Evolutionary conservation across 2,797 vertebrate species (phyloP).

Genomic region (Rhinatrema bivittatum): DNA sequence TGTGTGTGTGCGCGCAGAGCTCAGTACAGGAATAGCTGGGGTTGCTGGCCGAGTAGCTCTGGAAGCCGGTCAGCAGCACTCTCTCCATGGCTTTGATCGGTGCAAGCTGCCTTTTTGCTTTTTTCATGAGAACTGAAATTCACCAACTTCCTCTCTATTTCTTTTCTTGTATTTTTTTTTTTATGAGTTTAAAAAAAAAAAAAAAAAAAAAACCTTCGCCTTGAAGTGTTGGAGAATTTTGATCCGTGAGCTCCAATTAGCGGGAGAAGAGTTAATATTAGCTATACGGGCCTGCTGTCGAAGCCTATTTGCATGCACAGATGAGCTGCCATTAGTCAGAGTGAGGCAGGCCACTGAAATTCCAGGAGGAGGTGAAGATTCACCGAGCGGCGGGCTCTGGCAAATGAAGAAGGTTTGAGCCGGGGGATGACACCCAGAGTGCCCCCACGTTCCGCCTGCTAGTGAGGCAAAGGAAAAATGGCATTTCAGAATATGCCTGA

Average conservation of each 20-base stretch:
- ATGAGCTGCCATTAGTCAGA: neutral
- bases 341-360: neutral
- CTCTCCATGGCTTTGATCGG: no score
- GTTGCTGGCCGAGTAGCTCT: no score
- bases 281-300: neutral
- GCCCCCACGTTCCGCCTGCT: conserved; percentile 1
- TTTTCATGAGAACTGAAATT: no score
- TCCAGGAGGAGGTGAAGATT: neutral
- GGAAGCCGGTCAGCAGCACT: no score
- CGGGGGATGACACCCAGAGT: neutral
- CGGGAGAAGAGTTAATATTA: neutral
- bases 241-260: neutral
- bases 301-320: neutral
- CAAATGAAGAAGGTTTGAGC: neutral
- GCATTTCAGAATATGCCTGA: conserved; percentile 37
- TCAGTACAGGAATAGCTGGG: no score
- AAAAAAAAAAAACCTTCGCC: conserved; percentile 20
- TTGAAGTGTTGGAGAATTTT: neutral
- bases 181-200: no score
- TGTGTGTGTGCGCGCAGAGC: no score
- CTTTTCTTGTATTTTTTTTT: conserved; percentile 8
- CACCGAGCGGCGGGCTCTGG: neutral
- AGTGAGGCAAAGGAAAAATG: conserved; percentile 18
- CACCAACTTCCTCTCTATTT: conserved; percentile 41
- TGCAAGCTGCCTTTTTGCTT: no score